A percentile compares a stretch with the other conserved stretches of the same genome.
Evolutionary conservation across 2,888 invertebrate genomes (phyloP).

Genomic region (Conistra vaccinii): DNA sequence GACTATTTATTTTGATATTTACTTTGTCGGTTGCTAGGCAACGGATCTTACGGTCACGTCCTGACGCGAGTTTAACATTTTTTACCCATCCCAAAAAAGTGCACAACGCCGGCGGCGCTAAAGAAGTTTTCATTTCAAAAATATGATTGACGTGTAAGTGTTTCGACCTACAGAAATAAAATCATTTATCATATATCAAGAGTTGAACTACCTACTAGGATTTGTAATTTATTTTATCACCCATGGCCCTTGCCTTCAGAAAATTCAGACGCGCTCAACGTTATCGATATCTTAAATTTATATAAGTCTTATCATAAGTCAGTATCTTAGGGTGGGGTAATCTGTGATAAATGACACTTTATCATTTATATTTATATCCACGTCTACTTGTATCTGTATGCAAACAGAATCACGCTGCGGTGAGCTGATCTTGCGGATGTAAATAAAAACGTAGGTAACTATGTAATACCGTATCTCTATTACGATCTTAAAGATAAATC

Average conservation of each 20-base stretch:
- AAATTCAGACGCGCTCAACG: neutral
- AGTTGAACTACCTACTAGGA: neutral
- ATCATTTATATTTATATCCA: neutral
- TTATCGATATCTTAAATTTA: neutral
- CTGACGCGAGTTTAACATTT: too few relatives aligned
- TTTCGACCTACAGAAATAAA: too few relatives aligned
- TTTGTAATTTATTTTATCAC: neutral
- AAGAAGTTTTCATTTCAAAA: too few relatives aligned
- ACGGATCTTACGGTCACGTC: too few relatives aligned
- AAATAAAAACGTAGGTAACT: conserved; percentile 28
- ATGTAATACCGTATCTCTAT: conserved; percentile 22
- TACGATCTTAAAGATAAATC: conserved; percentile 16
- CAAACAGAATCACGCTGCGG: conserved; percentile 38
- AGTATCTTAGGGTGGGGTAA: neutral
- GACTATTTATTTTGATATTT: too few relatives aligned
- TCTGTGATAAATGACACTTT: conserved; percentile 14
- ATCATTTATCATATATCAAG: too few relatives aligned
- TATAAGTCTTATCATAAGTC: neutral
- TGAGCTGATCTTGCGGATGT: conserved; percentile 35
- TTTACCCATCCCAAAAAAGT: too few relatives aligned
- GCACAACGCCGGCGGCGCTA: too few relatives aligned
- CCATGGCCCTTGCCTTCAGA: neutral
- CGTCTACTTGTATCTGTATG: neutral
- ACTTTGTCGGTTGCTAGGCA: too few relatives aligned
- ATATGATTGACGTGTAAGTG: too few relatives aligned